Evolutionary conservation across 2,797 vertebrate genomes (phyloP), one percentile per base, ranked within the genome.

Genomic region (Peromyscus eremicus): DNA sequence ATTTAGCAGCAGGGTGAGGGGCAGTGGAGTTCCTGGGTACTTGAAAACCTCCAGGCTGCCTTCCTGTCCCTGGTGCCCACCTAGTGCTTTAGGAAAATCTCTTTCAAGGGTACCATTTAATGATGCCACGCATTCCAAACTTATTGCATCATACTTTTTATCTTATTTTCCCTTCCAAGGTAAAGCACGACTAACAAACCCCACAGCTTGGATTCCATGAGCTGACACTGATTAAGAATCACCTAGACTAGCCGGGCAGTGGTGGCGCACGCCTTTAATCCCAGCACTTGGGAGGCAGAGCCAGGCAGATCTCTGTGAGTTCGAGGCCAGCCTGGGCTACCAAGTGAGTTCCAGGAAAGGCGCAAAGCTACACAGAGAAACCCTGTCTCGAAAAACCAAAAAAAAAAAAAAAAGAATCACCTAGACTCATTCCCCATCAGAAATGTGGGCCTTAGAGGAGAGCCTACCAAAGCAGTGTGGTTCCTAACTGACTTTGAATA

Each of bases 61-160:
- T 19, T 43, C 4, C 40, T 27, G 60, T 64, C 34, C 62, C 37
- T 17, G 19, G 43, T 73, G 46, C 64, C 46, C 64, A n/a, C 5
- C 6, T 6, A 46, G 55, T 0, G 1, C 17, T 6, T 6, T 4
- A 21, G 3, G 62, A 16, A 62, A 34, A 1, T 55, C 2, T 71
- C 76, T 70, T 87, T 70, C 34, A 40, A 64, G 12, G 14, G 64
- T 83, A 13, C 43, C 40, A 14, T 52, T 68, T 75, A 68, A 60
- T 62, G 32, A 87, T 43, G 60, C 40, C 29, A 23, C 6, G 40
- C 70, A 27, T 64, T 43, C 68, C 83, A 96, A 82, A 60, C 40
- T 32, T 66, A 75, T 5, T 11, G 12, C n/a, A 49, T 3, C 34
- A 52, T 57, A 46, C 4, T 32, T 83, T 76, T 46, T 70, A 85